Evolutionary conservation across 2,113 vertebrate species (phyloP).

Genomic region (Verasper variegatus): DNA sequence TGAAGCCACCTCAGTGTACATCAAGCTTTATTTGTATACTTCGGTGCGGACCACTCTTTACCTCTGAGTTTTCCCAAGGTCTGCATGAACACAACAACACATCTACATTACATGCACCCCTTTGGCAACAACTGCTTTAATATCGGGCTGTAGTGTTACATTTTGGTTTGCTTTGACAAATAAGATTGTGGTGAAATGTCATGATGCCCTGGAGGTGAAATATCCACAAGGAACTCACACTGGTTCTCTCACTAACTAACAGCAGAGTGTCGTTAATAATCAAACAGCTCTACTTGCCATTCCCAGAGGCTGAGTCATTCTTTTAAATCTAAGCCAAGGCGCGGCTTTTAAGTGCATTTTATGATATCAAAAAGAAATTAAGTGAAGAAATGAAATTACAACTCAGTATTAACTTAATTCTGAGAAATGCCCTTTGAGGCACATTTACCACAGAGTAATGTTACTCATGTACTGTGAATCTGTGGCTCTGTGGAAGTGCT

Average conservation of each 20-base stretch:
- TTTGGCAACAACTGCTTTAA: constrained; percentile 6
- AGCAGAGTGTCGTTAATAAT: constrained; percentile 51
- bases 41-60: background rate
- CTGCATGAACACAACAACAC: background rate
- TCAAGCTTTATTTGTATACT: constrained; percentile 10
- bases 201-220: constrained; percentile 24
- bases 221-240: constrained; percentile 34
- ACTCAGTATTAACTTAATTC: constrained; percentile 32
- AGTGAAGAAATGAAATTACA: constrained; percentile 40
- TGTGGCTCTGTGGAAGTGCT: constrained; percentile 18
- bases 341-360: constrained; percentile 38
- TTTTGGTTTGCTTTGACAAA: constrained; percentile 42
- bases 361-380: constrained; percentile 34
- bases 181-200: constrained; percentile 29
- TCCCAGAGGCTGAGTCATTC: constrained; percentile 46
- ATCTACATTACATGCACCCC: background rate
- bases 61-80: background rate
- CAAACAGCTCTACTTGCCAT: constrained; percentile 43
- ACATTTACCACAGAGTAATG: constrained; percentile 25
- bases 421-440: constrained; percentile 35
- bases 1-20: background rate
- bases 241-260: constrained; percentile 37
- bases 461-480: constrained; percentile 5
- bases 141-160: constrained; percentile 1
- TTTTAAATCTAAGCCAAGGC: constrained; percentile 35